A percentile compares a stretch with the other conserved stretches of the same genome.
These are phyloP conservation scores for Acanthurus tractus DNA, from an alignment of 2,797 vertebrate genomes.

Conservation along the genomic window DNA sequence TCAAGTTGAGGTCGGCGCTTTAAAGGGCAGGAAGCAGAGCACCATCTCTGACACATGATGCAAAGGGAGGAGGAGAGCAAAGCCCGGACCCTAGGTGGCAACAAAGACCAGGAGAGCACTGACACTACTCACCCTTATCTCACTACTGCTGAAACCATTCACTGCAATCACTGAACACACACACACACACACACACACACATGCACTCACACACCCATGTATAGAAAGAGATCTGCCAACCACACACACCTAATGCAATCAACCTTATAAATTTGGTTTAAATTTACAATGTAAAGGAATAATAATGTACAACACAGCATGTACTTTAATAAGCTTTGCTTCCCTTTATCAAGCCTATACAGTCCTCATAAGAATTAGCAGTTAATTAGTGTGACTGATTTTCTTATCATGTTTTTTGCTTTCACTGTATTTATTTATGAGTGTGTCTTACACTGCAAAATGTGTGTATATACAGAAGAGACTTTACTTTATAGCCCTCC, in stretches of 20 bases:
- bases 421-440: conserved; percentile 74
- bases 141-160: conserved; percentile 40
- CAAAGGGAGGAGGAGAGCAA: conserved; percentile 7
- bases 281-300: conserved; percentile 67
- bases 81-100: conserved; percentile 76
- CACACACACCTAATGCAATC: conserved; percentile 32
- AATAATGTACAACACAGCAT: conserved; percentile 63
- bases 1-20: conserved; percentile 53
- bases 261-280: conserved; percentile 76
- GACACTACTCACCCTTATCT: conserved; percentile 17
- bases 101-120: conserved; percentile 65
- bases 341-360: conserved; percentile 76
- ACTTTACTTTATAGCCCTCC: conserved; percentile 14
- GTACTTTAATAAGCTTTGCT: conserved; percentile 74
- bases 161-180: neutral
- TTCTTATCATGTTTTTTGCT: conserved; percentile 78
- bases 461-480: conserved; percentile 11
- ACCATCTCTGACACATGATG: neutral
- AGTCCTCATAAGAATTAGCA: conserved; percentile 81
- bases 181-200: conserved; percentile 16
- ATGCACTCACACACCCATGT: conserved; percentile 7
- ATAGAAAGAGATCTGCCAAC: conserved; percentile 1
- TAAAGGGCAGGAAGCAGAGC: conserved; percentile 56
- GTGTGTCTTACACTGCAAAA: conserved; percentile 40
- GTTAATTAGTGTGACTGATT: conserved; percentile 81